Evolutionary conservation across 2,797 vertebrate species (phyloP), one percentile per base, ranked within the genome.

Genomic region (Sparus aurata): DNA sequence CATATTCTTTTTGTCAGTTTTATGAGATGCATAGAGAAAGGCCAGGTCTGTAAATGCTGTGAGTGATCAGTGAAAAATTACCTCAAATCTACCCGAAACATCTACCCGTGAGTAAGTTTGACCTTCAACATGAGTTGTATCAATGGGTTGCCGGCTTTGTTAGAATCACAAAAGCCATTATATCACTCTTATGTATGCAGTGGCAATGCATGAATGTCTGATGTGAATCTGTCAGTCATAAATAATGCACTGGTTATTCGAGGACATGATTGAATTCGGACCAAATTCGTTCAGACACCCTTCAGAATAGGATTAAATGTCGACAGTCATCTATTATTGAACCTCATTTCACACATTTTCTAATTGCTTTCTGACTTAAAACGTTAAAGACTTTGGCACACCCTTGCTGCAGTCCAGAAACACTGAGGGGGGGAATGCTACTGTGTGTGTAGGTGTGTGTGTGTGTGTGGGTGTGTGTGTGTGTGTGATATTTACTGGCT

Each of bases 401-500:
- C 17, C 47, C 27, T 38, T 2, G 52, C 57, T 69, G 59, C 49
- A 49, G 57, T 65, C 75, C 41, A 10, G 65, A 83, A 57, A 50
- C 17, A 52, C 30, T 13, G 27, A 54, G 68, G 16, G 15, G 67
- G 83, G 70, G 58, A 77, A 69, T 76, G 65, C 16, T 25, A 12
- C 20, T n/a, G 34, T 59, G 46, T 41, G 45, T 41, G 45, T 69
- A 58, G 61, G 58, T 58, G 46, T 41, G 45, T 41, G 45, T 69
- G 53, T 52, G 58, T 27, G 25, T 27, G 27, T 27, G 27, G 27
- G 27, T 27, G 27, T 27, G 58, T 62, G n/a, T 41, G 43, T 69
- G 58, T 57, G 63, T 27, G 64, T 12, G 83, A 69, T 68, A 86
- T 85, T 75, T 71, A 80, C 60, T 50, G 70, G 74, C 73, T 62